Percentiles rank a stretch among this genome's conserved stretches.
These are phyloP conservation scores for Nomada flava DNA, from an alignment of 2,888 invertebrate species.

Conservation along the genomic window DNA sequence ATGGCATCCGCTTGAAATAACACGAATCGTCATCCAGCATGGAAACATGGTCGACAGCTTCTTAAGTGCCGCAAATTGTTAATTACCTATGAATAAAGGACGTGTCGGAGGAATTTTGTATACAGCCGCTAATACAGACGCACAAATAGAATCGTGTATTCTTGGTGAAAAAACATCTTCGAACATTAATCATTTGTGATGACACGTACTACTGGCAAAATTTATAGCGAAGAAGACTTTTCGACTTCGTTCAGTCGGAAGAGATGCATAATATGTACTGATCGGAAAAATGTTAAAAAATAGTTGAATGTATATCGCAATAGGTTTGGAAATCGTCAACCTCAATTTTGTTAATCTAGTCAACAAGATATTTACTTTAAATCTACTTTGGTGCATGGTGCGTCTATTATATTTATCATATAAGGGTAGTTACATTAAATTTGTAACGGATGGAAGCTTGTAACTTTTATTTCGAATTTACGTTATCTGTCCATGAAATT, in stretches of 20 bases:
- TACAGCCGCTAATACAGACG: neutral
- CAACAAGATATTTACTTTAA: neutral
- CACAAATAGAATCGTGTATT: neutral
- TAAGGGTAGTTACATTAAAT: too few species aligned
- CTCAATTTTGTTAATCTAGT: neutral
- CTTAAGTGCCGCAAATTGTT: slow-evolving; percentile 26
- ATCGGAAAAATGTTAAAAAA: neutral
- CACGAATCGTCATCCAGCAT: slow-evolving; percentile 20
- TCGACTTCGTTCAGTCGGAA: neutral
- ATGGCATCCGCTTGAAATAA: neutral
- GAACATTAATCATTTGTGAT: slow-evolving; percentile 13
- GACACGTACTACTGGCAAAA: neutral
- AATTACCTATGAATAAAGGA: slow-evolving; percentile 12
- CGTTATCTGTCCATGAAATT: too few species aligned
- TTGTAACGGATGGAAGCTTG: too few species aligned
- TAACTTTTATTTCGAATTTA: too few species aligned
- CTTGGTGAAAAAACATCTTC: neutral
- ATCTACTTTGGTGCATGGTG: too few species aligned
- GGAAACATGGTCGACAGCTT: slow-evolving; percentile 17
- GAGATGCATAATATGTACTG: neutral
- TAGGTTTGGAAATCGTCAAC: neutral
- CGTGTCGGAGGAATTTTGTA: slow-evolving; percentile 17
- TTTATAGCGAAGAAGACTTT: neutral
- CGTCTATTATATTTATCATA: too few species aligned
- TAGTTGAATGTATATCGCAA: neutral